Evolutionary conservation across 2,888 invertebrate species (phyloP).

Genomic region (Drosophila basisetae): DNA sequence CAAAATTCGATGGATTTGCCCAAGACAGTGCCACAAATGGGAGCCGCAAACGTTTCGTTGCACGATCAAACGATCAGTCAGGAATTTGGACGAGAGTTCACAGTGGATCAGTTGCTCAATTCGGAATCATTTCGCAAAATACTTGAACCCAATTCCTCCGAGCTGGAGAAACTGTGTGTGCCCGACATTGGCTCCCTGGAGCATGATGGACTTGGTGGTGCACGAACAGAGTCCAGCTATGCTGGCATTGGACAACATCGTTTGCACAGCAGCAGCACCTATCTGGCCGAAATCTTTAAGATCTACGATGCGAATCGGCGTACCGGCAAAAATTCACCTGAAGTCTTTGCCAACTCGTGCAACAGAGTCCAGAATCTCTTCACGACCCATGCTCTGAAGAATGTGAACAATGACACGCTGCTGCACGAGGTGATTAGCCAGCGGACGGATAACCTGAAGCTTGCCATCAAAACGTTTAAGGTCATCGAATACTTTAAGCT

Average conservation of each 20-base stretch:
- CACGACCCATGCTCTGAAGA: slow-evolving; percentile 64
- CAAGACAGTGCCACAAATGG: slow-evolving; percentile 70
- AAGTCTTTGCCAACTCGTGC: slow-evolving; percentile 4
- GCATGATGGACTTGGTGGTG: slow-evolving; percentile 47
- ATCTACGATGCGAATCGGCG: slow-evolving; percentile 46
- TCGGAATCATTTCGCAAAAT: slow-evolving; percentile 53
- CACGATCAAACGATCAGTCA: slow-evolving; percentile 72
- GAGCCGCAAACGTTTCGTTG: slow-evolving; percentile 23
- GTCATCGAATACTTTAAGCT: slow-evolving; percentile 80
- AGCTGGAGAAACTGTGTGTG: slow-evolving; percentile 55
- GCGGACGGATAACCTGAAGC: slow-evolving; percentile 63
- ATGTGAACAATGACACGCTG: slow-evolving; percentile 75
- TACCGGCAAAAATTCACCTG: slow-evolving; percentile 23
- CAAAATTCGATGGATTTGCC: slow-evolving; percentile 82
- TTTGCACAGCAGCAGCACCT: slow-evolving; percentile 29
- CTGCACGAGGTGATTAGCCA: slow-evolving; percentile 83
- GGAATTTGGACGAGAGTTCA: slow-evolving; percentile 68
- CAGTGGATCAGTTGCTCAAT: slow-evolving; percentile 50
- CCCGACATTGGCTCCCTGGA: slow-evolving; percentile 39
- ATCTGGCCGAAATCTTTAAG: slow-evolving; percentile 54
- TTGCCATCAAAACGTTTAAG: slow-evolving; percentile 78
- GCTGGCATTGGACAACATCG: slow-evolving; percentile 7
- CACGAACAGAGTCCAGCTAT: not conserved
- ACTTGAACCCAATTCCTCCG: slow-evolving; percentile 45
- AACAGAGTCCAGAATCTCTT: slow-evolving; percentile 65